Percentiles rank a stretch among this genome's conserved stretches.
These are phyloP conservation scores for Enteromius mattozi DNA, from an alignment of 2,797 vertebrate genomes.

Conservation along the genomic window DNA sequence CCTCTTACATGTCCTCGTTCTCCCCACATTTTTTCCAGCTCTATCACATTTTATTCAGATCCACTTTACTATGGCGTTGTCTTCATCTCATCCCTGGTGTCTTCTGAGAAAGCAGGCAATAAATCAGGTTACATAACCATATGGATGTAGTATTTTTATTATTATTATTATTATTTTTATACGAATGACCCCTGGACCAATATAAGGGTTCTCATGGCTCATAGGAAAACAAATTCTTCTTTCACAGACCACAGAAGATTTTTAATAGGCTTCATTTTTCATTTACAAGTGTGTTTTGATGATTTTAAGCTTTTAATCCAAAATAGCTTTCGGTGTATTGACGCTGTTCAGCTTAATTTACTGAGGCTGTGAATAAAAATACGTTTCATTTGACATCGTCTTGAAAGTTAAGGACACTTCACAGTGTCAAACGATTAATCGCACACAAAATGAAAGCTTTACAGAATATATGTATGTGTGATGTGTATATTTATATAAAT, in stretches of 20 bases:
- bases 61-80: not conserved
- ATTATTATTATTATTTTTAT: conserved; percentile 4
- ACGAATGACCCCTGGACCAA: conserved; percentile 38
- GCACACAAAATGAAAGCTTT: too few relatives aligned
- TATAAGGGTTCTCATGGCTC: conserved; percentile 24
- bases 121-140: conserved; percentile 9
- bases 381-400: not conserved
- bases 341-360: not conserved
- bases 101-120: conserved; percentile 33
- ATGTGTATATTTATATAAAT: too few relatives aligned
- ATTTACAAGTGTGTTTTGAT: conserved; percentile 33
- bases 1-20: conserved; percentile 9
- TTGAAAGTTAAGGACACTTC: not conserved
- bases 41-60: conserved; percentile 35
- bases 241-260: conserved; percentile 21
- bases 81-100: conserved; percentile 19
- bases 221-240: conserved; percentile 24
- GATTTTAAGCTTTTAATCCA: conserved; percentile 28
- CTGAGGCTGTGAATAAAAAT: not conserved
- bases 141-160: not conserved
- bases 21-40: conserved; percentile 8
- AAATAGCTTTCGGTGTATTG: not conserved
- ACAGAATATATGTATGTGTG: too few relatives aligned
- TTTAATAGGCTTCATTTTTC: conserved; percentile 25
- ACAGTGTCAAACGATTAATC: too few relatives aligned